A percentile compares a stretch with the other conserved stretches of the same genome.
Evolutionary conservation across 2,113 vertebrate genomes (phyloP).

Genomic region (Chlorodrepanis virens): DNA sequence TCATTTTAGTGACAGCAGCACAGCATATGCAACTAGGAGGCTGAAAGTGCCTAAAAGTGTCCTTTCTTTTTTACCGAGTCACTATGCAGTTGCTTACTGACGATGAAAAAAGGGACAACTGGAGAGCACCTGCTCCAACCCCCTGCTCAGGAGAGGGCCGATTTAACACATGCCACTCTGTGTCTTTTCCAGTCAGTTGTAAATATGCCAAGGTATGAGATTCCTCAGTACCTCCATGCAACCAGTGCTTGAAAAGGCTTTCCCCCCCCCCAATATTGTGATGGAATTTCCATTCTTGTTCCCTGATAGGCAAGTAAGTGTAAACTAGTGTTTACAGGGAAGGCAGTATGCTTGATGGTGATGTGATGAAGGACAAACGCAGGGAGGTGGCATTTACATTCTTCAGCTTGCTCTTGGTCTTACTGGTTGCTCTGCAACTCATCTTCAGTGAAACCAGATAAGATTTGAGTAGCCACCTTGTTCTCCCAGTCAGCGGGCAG

Average conservation of each 20-base stretch:
- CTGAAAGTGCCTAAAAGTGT: not conserved
- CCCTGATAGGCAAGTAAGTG: not conserved
- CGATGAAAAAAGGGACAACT: not conserved
- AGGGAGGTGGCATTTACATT: conserved; percentile 22
- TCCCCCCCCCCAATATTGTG: not conserved
- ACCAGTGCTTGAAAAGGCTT: not conserved
- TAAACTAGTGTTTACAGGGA: conserved; percentile 16
- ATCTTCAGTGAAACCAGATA: conserved; percentile 13
- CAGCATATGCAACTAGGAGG: not conserved
- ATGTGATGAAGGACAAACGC: not conserved
- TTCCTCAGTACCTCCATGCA: not conserved
- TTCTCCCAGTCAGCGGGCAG: not conserved
- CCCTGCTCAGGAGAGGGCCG: accelerated
- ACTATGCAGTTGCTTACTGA: not conserved
- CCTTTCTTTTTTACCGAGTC: not conserved
- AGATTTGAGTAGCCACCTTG: conserved; percentile 17
- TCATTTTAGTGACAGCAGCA: not conserved
- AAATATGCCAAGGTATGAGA: not conserved
- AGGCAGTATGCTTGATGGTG: not conserved
- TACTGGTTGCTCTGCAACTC: conserved; percentile 32
- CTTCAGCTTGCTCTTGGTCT: not conserved
- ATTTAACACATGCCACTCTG: not conserved
- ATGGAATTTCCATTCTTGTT: conserved; percentile 16
- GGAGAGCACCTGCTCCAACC: not conserved
- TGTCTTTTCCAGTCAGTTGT: not conserved